A percentile compares a stretch with the other conserved stretches of the same genome.
Conservation (phyloP, 1,140 invertebrate species). For the Chrysoperla carnea region DNA sequence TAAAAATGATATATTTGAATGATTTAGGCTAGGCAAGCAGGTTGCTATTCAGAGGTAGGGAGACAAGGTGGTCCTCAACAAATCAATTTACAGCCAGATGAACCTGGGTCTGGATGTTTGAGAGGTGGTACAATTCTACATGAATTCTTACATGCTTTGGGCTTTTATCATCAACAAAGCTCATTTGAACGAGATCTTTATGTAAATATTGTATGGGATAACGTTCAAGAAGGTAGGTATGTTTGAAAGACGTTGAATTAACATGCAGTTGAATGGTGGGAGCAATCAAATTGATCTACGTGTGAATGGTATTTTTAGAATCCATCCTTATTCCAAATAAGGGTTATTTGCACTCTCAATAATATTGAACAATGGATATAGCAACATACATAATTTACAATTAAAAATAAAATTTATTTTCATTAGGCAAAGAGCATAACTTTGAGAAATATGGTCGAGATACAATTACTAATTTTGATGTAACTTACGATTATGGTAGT, state of each 20-base stretch:
- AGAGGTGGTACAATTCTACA: constrained; percentile 39
- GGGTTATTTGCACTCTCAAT: too few species aligned
- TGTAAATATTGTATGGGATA: constrained; percentile 45
- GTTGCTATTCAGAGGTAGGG: constrained; percentile 7
- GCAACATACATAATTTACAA: too few species aligned
- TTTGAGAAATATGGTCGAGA: constrained; percentile 47
- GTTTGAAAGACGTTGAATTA: constrained; percentile 4
- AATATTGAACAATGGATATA: too few species aligned
- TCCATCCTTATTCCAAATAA: too few species aligned
- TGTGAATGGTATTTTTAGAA: too few species aligned
- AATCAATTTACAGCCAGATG: constrained; percentile 5
- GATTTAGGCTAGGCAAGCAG: background rate
- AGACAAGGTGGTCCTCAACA: constrained; percentile 1
- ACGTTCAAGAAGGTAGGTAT: constrained; percentile 33
- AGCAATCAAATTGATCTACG: too few species aligned
- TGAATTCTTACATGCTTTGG: constrained; percentile 47
- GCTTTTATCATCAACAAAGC: constrained; percentile 57
- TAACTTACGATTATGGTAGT: constrained; percentile 47
- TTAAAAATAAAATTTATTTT: too few species aligned
- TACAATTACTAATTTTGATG: constrained; percentile 39
- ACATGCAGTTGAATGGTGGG: too few species aligned
- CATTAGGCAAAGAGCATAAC: constrained; percentile 39
- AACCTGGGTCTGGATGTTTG: constrained; percentile 23
- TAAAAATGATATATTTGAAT: too few species aligned
- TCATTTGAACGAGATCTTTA: constrained; percentile 48